Evolutionary conservation across 1,140 invertebrate species (phyloP).

Genomic region (Drosophila pallidifrons): DNA sequence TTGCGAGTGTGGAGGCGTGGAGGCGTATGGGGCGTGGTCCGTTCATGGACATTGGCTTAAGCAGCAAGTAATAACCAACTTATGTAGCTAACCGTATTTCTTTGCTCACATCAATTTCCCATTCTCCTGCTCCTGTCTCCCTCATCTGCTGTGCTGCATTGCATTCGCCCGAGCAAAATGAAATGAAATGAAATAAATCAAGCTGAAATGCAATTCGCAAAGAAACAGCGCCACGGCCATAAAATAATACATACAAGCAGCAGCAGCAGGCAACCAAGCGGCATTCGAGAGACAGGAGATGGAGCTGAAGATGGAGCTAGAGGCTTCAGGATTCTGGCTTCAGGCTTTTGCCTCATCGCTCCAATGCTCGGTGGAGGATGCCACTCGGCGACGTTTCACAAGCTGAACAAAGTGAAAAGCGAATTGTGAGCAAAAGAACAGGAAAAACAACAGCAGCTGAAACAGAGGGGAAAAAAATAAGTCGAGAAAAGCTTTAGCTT

Average conservation of each 20-base stretch:
- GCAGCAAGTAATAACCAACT: constrained; percentile 82
- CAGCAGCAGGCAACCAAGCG: background rate
- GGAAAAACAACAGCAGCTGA: no score
- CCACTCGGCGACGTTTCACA: constrained; percentile 35
- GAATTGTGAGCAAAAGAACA: constrained; percentile 16
- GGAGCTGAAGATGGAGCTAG: background rate
- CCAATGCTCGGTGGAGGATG: background rate
- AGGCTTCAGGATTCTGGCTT: background rate
- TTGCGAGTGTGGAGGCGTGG: constrained; percentile 7
- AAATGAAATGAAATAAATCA: constrained; percentile 83
- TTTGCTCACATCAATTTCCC: constrained; percentile 71
- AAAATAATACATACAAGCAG: constrained; percentile 66
- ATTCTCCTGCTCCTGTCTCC: constrained; percentile 22
- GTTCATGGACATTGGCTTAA: constrained; percentile 63
- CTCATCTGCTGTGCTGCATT: constrained; percentile 30
- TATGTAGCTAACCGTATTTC: constrained; percentile 81
- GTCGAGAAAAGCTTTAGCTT: constrained; percentile 53
- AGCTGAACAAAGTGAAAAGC: constrained; percentile 61
- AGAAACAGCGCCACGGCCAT: constrained; percentile 73
- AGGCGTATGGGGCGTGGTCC: constrained; percentile 16
- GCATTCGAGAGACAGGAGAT: background rate
- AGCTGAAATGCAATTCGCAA: constrained; percentile 81
- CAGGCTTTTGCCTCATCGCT: background rate
- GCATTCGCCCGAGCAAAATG: constrained; percentile 61
- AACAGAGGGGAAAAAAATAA: background rate